Base-by-base conservation (phyloP, 2,113 vertebrate species). In the Amphiprion ocellaris region DNA sequence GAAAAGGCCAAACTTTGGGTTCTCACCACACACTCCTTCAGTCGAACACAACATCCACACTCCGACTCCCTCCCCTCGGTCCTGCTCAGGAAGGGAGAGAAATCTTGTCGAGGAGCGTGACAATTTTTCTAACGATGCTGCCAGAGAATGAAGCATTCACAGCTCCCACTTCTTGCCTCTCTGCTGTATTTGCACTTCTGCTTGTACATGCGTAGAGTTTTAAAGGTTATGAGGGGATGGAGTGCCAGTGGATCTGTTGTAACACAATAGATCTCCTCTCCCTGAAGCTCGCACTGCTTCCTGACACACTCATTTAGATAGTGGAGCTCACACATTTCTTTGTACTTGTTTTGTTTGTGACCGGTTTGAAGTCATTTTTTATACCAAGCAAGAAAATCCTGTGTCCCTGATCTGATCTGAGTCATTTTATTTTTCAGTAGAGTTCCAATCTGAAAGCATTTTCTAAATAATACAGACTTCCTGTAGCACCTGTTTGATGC, bases 71-170 rank as follows among this genome's bases (percentile, higher is more conserved):
- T 62, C 12, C 65, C 17, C n/a, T 74, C 37, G 4, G 44, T 76
- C 19, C 10, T 5, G 30, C 28, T 55, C 2, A 8, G 52, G 58
- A 23, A 49, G 19, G 56, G 10, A 49, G 26, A 63, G 41, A 72
- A 54, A 55, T 75, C 39, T 73, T 12, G 10, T 46, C 3, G 50
- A 60, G 49, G 28, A 71, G 21, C 33, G 39, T 77, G 37, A 74
- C 59, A 12, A 26, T 74, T 84, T 81, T 78, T 71, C 19, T 33
- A 70, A 68, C 44, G 58, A 65, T 60, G 44, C 49, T 24, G 55
- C 54, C 49, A 49, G 37, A 69, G 33, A 74, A 77, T 17, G 44
- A 66, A 47, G 41, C 49, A 49, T 76, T 69, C 72, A 75, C 17
- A 55, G 52, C 3, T 3, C 19, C 46, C 5, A 9, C 74, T 28